Conservation (phyloP, 2,888 invertebrate genomes). For the Brachypalpus laphriformis region DNA sequence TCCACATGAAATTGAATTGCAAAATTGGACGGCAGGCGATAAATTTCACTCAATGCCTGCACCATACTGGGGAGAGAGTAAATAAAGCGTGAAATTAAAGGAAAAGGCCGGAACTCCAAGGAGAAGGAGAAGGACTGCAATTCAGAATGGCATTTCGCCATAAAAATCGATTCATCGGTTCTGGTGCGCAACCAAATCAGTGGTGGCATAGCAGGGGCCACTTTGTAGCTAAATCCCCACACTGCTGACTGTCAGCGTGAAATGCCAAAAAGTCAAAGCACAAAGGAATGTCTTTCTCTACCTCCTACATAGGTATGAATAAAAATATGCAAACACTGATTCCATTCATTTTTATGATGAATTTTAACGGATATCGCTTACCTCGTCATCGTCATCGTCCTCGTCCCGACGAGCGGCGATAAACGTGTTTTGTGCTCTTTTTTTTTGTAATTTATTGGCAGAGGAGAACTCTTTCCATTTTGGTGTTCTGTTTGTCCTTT, state of each 20-base stretch:
- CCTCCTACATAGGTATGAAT: not conserved
- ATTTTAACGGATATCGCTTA: slow-evolving; percentile 26
- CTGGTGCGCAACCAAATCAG: not conserved
- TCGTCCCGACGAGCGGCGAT: slow-evolving; percentile 17
- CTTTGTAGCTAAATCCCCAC: not conserved
- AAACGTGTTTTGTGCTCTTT: slow-evolving; percentile 22
- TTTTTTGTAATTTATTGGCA: slow-evolving; percentile 40
- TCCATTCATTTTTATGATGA: slow-evolving; percentile 20
- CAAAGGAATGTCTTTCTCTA: slow-evolving; percentile 8
- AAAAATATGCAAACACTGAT: slow-evolving; percentile 42
- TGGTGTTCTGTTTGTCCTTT: slow-evolving; percentile 1
- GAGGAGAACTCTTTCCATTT: not conserved
- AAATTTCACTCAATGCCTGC: slow-evolving; percentile 42
- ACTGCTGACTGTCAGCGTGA: not conserved
- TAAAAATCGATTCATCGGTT: slow-evolving; percentile 35
- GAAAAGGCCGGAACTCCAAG: not conserved
- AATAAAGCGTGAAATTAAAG: slow-evolving; percentile 60
- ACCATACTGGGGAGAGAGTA: slow-evolving; percentile 25
- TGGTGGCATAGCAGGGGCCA: not conserved
- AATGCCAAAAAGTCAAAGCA: slow-evolving; percentile 24
- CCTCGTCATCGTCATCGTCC: not conserved
- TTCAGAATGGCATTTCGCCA: not conserved
- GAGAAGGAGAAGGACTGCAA: slow-evolving; percentile 14
- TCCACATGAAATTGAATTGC: slow-evolving; percentile 38
- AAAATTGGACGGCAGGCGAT: slow-evolving; percentile 39